These are phyloP conservation scores for Tangara arthus DNA, from an alignment of 2,797 vertebrate species.

Conservation along the genomic window DNA sequence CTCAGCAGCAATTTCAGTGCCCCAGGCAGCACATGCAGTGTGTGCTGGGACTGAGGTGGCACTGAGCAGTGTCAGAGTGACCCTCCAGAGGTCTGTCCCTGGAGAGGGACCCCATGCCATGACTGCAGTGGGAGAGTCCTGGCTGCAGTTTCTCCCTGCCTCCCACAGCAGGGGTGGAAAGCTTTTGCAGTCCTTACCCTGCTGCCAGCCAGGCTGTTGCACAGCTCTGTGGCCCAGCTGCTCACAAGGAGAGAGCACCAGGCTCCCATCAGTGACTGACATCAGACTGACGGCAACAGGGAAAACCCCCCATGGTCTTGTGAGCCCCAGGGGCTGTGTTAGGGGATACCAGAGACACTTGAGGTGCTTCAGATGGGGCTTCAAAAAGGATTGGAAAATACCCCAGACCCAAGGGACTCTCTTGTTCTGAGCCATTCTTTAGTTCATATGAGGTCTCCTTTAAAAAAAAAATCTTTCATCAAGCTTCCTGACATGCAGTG, in stretches of 20 bases:
- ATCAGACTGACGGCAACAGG: neutral
- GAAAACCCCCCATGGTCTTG: neutral
- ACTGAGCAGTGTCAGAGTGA: neutral
- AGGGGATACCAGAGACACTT: neutral
- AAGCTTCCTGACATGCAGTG: neutral
- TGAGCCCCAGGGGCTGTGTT: neutral
- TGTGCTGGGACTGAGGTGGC: neutral
- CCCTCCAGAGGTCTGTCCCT: neutral
- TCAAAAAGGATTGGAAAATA: neutral
- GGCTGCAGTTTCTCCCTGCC: neutral
- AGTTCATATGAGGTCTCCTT: neutral
- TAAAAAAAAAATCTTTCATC: neutral
- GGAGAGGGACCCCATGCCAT: neutral
- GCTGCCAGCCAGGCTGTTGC: neutral
- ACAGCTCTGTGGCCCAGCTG: neutral
- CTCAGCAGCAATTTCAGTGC: neutral
- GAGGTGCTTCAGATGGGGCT: neutral
- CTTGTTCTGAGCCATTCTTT: neutral
- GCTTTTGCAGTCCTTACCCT: neutral
- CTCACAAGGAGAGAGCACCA: neutral
- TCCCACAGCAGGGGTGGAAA: neutral
- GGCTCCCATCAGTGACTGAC: neutral
- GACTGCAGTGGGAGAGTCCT: neutral
- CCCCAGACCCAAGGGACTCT: neutral
- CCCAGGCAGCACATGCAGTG: rapidly evolving